These are phyloP conservation scores for Quadroppia sp. DNA, from an alignment of 2,888 invertebrate species.

Conservation along the genomic window DNA sequence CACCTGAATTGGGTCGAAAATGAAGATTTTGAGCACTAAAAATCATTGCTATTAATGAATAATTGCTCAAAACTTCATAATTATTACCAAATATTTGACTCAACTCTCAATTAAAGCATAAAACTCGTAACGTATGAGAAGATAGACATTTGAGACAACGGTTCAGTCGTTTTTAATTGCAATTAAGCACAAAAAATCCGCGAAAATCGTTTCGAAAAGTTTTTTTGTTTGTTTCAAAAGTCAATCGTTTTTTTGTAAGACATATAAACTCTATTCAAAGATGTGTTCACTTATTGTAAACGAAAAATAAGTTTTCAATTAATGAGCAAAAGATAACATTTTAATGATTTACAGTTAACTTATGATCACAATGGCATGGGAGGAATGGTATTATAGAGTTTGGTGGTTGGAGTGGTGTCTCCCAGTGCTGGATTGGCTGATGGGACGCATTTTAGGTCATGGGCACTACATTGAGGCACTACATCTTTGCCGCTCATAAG, in stretches of 20 bases:
- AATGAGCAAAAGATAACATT: too few relatives aligned
- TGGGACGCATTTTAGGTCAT: constrained; percentile 38
- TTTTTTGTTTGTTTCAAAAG: too few relatives aligned
- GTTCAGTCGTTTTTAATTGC: too few relatives aligned
- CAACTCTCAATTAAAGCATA: background rate
- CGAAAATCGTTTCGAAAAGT: too few relatives aligned
- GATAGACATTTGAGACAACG: too few relatives aligned
- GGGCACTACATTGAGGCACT: constrained; percentile 29
- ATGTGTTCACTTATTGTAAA: too few relatives aligned
- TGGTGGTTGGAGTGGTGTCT: background rate
- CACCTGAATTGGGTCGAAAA: constrained; percentile 4
- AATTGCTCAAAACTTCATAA: background rate
- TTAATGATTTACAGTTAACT: too few relatives aligned
- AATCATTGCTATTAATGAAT: background rate
- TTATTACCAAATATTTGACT: background rate
- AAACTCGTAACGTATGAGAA: too few relatives aligned
- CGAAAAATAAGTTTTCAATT: too few relatives aligned
- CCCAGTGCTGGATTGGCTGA: constrained; percentile 18
- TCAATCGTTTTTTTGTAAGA: too few relatives aligned
- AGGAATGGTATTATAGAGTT: constrained; percentile 17
- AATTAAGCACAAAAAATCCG: too few relatives aligned
- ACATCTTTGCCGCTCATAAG: constrained; percentile 20
- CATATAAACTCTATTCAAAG: too few relatives aligned
- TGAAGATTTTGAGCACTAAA: background rate
- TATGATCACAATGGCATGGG: background rate